phyloP scores from a whole-genome alignment of 2,888 invertebrate genomes.

The Drosophila dives region DNA sequence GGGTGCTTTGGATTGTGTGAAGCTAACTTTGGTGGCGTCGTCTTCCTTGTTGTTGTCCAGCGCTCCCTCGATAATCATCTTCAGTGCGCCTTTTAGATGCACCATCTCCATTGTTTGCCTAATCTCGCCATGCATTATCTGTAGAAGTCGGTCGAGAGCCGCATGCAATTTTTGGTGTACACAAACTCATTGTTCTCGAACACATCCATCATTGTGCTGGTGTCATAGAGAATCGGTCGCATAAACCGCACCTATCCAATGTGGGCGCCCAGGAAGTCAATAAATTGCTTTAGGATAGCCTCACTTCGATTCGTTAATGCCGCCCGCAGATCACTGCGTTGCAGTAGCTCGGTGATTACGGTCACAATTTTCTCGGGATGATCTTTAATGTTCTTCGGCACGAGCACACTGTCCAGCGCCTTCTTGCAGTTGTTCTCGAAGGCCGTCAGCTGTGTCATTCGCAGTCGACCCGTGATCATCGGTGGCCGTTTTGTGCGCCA shows the following conservation, averaged over 20 bases:
- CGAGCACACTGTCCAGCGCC: constrained; percentile 90
- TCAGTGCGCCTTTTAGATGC: constrained; percentile 89
- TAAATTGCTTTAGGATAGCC: constrained; percentile 88
- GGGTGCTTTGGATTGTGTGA: constrained; percentile 27
- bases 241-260: constrained; percentile 91
- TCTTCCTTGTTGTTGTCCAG: constrained; percentile 84
- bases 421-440: constrained; percentile 92
- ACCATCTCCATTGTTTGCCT: constrained; percentile 88
- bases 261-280: constrained; percentile 91
- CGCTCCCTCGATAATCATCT: constrained; percentile 87
- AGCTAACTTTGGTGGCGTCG: constrained; percentile 67
- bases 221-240: constrained; percentile 90
- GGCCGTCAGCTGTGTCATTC: constrained; percentile 67
- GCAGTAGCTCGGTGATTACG: constrained; percentile 94
- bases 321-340: constrained; percentile 90
- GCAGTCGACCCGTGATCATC: constrained; percentile 84
- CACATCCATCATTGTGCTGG: constrained; percentile 90
- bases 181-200: constrained; percentile 88
- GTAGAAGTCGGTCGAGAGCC: constrained; percentile 87
- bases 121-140: constrained; percentile 89
- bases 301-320: constrained; percentile 91
- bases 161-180: constrained; percentile 88
- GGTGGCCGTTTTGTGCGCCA: constrained; percentile 53
- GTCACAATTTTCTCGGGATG: constrained; percentile 92
- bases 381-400: constrained; percentile 87